Evolutionary conservation across 1,140 invertebrate species (phyloP).

Genomic region (Drosophila serrata): DNA sequence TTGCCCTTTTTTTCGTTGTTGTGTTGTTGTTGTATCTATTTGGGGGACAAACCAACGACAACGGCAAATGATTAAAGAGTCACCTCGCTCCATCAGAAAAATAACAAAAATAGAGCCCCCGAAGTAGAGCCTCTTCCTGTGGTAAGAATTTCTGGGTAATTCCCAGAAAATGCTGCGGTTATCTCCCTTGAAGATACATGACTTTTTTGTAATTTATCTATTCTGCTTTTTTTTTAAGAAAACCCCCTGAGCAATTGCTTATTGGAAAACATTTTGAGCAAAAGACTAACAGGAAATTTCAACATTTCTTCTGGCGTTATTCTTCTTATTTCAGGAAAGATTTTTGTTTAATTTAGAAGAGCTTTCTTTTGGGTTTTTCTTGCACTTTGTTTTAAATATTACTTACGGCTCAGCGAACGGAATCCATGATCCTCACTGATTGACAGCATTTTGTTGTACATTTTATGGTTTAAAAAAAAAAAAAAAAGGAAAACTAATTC

Average conservation of each 20-base stretch:
- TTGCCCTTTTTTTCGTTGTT: slow-evolving; percentile 20
- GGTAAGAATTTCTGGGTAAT: slow-evolving; percentile 35
- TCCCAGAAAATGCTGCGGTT: slow-evolving; percentile 61
- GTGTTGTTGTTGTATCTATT: slow-evolving; percentile 35
- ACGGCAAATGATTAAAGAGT: slow-evolving; percentile 70
- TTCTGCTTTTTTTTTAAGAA: no score
- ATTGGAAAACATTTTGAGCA: slow-evolving; percentile 20
- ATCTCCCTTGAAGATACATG: slow-evolving; percentile 38
- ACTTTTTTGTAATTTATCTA: not conserved
- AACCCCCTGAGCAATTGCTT: slow-evolving; percentile 13
- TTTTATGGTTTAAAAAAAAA: slow-evolving; percentile 58
- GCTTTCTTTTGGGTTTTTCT: not conserved
- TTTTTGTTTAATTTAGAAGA: not conserved
- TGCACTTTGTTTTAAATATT: not conserved
- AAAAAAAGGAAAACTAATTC: slow-evolving; percentile 1
- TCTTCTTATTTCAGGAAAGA: not conserved
- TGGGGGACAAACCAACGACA: slow-evolving; percentile 27
- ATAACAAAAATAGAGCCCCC: slow-evolving; percentile 33
- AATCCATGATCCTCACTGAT: slow-evolving; percentile 85
- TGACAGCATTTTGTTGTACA: slow-evolving; percentile 84
- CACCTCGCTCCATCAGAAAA: slow-evolving; percentile 6
- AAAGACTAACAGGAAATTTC: not conserved
- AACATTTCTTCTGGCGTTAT: not conserved
- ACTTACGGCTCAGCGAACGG: slow-evolving; percentile 85
- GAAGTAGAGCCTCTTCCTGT: slow-evolving; percentile 26